Evolutionary conservation across 2,113 vertebrate species (phyloP), one percentile per base, ranked within the genome.

Genomic region (Megaleporinus macrocephalus): DNA sequence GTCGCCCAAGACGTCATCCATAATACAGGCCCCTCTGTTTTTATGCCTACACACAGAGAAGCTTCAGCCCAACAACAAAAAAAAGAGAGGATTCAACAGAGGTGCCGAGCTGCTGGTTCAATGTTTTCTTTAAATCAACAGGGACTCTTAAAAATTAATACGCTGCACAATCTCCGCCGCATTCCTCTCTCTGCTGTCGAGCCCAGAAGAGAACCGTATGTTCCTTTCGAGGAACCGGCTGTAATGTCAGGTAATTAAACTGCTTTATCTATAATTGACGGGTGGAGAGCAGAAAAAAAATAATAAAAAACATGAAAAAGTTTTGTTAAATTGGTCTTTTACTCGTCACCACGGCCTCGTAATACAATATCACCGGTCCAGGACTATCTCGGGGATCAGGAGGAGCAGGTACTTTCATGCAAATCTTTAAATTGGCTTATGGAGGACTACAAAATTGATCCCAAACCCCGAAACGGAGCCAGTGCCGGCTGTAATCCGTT

Each of bases 61-160:
- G 49, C 26, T 29, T 57, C 20, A 68, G 49, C 29, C 71, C 1
- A 30, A 63, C n/a, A n/a, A n/a, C n/a, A 18, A 44, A 12, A 44
- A 26, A 36, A 26, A 36, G 27, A 51, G n/a, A 22, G 16, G 59
- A 63, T 16, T 61, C 69, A 33, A 68, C 69, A 81, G 72, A 66
- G 62, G 80, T 70, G 63, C 61, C 0, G 15, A 13, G 55, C 15
- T 51, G 49, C 80, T 30, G 72, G 30, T 59, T 63, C 24, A 47
- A 44, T 9, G 51, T 81, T 74, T 75, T 41, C 72, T 73, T 44
- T 57, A 75, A 81, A 81, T 68, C 72, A 68, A 81, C 72, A 75
- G 51, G n/a, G 63, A 69, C 24, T 61, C 71, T 74, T 81, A 74
- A 81, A 80, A 75, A 81, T 81, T 49, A 75, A 75, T 81, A 75